Evolutionary conservation across 2,797 vertebrate genomes (phyloP), one percentile per base, ranked within the genome.

Genomic region (Borostomias antarcticus): DNA sequence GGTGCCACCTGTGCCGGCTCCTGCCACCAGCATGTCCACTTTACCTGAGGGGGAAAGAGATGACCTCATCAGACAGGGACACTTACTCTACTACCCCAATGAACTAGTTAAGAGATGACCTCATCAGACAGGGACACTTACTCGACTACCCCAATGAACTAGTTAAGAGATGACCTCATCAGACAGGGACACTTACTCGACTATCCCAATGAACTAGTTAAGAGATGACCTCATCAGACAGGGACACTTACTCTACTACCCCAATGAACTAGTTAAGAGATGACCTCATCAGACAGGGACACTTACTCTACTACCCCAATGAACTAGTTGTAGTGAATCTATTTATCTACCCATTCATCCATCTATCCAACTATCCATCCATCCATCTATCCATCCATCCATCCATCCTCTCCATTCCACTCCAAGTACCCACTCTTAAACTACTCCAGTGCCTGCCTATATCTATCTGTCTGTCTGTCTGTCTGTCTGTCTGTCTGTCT

Each of bases 11-110:
- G 97, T 99, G 50, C 97, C 97, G 5, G 93, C 96, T 0, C 93
- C 91, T 25, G 92, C 93, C 73, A 99, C 96, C 76, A 98, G 72
- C 97, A 99, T 98, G 87, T 99, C 97, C 74, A 99, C 11, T 73
- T 93, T 95, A 62, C 96, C 96, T 98, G 82, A 30, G 13, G 11
- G 43, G 13, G n/a, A 32, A n/a, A 37, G 56, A 35, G 25, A 25
- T 10, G 56, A 32, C 53, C 17, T 32, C 61, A 75, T 81, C 77
- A n/a, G n/a, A 7, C 1, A n/a, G 40, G 15, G 40, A 45, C 40
- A 45, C 40, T 45, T 45, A n/a, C 5, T 45, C 40, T 45, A n/a
- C n/a, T n/a, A n/a, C n/a, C n/a, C n/a, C n/a, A n/a, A n/a, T n/a
- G n/a, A n/a, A n/a, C n/a, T n/a, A n/a, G n/a, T n/a, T n/a, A n/a